Percentiles rank a stretch among this genome's conserved stretches.
Evolutionary conservation across 2,113 vertebrate genomes (phyloP).

Genomic region (Nycticebus coucang): DNA sequence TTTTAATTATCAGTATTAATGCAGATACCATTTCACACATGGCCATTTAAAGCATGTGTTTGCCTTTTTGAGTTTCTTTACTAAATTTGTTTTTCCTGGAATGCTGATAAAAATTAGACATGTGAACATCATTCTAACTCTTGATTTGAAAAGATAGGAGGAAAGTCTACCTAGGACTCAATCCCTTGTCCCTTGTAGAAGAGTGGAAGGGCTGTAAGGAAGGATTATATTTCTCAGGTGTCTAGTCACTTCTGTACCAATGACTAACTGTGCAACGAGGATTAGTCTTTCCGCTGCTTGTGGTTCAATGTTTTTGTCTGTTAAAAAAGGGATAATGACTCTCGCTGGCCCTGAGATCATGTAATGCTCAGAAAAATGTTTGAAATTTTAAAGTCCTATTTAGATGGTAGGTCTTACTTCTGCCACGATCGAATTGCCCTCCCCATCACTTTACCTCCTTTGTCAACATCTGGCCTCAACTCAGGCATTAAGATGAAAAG

Average conservation of each 20-base stretch:
- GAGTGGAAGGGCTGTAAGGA: neutral
- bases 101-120: neutral
- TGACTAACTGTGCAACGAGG: neutral
- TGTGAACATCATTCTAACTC: neutral
- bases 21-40: neutral
- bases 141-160: neutral
- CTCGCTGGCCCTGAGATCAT: neutral
- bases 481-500: neutral
- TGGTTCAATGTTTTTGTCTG: neutral
- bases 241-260: neutral
- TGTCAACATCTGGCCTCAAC: neutral
- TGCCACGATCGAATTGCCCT: neutral
- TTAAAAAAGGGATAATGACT: neutral
- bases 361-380: neutral
- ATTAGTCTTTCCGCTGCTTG: neutral
- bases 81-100: neutral
- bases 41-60: neutral
- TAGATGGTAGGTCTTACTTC: neutral
- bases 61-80: neutral
- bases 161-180: neutral
- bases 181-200: neutral
- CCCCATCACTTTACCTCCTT: neutral
- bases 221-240: neutral
- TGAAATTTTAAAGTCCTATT: neutral
- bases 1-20: neutral